Conservation (phyloP, 2,797 vertebrate species). For the Semaprochilodus insignis region DNA sequence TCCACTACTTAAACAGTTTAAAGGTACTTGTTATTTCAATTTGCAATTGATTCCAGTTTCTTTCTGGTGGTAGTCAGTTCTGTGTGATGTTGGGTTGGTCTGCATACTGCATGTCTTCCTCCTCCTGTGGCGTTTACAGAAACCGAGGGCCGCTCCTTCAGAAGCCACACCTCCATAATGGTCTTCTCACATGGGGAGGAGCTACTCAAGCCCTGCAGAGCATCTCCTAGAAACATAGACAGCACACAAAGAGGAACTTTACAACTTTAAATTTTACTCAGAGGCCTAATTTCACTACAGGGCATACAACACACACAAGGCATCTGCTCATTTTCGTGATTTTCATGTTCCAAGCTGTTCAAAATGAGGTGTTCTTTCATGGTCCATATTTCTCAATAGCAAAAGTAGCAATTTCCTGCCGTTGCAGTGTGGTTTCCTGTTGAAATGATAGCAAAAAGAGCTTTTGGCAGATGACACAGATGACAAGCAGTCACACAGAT, state of each 20-base stretch:
- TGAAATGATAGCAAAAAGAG: constrained; percentile 9
- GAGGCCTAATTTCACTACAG: not conserved
- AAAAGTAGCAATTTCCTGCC: constrained; percentile 48
- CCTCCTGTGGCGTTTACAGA: not conserved
- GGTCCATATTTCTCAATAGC: not conserved
- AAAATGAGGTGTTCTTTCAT: not conserved
- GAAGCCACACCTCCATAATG: not conserved
- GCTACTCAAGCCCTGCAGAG: not conserved
- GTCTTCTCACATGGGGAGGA: not conserved
- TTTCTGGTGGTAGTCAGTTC: too few species aligned
- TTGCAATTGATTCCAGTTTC: too few species aligned
- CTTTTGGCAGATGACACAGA: not conserved
- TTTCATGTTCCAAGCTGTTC: not conserved
- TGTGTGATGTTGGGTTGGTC: too few species aligned
- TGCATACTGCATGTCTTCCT: not conserved
- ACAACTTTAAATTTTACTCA: not conserved
- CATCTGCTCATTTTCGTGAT: not conserved
- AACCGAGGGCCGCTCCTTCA: not conserved
- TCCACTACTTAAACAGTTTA: too few species aligned
- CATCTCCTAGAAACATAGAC: not conserved
- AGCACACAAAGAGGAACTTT: not conserved
- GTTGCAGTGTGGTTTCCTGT: constrained; percentile 54
- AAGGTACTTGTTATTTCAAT: too few species aligned
- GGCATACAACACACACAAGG: not conserved
- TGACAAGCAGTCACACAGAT: not conserved